A percentile compares a stretch with the other conserved stretches of the same genome.
Evolutionary conservation across 1,140 invertebrate genomes (phyloP).

Genomic region (Drosophila pseudoananassae): DNA sequence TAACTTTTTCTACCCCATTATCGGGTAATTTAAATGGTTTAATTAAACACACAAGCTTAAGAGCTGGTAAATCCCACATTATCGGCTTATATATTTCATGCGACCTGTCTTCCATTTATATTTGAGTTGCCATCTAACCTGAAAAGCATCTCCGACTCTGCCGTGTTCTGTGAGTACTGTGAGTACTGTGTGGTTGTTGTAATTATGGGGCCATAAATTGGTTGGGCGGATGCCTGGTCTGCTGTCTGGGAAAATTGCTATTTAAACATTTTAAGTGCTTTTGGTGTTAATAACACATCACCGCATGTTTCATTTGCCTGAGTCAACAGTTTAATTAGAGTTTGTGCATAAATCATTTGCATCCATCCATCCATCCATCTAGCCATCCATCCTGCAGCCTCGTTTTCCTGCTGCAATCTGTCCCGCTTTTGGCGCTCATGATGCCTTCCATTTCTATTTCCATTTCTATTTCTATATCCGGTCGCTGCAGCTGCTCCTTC

Average conservation of each 20-base stretch:
- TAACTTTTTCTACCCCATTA: slow-evolving; percentile 45
- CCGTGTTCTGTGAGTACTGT: neutral
- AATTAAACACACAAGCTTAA: slow-evolving; percentile 47
- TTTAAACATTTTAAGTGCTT: slow-evolving; percentile 77
- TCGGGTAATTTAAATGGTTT: slow-evolving; percentile 58
- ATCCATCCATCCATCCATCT: slow-evolving; percentile 35
- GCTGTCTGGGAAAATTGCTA: slow-evolving; percentile 55
- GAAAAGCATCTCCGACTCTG: neutral
- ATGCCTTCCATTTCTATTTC: slow-evolving; percentile 1
- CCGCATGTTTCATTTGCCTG: slow-evolving; percentile 73
- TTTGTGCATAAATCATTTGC: slow-evolving; percentile 71
- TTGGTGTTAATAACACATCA: slow-evolving; percentile 74
- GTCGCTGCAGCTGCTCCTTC: slow-evolving; percentile 26
- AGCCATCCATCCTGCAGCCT: neutral
- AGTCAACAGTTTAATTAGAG: slow-evolving; percentile 76
- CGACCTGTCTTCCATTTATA: slow-evolving; percentile 19
- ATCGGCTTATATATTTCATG: slow-evolving; percentile 34
- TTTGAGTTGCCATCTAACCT: slow-evolving; percentile 50
- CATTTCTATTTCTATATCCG: slow-evolving; percentile 5
- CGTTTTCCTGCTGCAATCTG: slow-evolving; percentile 23
- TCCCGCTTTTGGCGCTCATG: neutral
- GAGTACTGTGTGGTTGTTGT: slow-evolving; percentile 41
- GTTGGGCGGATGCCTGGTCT: slow-evolving; percentile 10
- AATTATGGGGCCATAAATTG: slow-evolving; percentile 57
- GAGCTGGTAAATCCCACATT: slow-evolving; percentile 13